Conservation (phyloP, 2,797 vertebrate genomes). For the Arnoldichthys spilopterus region DNA sequence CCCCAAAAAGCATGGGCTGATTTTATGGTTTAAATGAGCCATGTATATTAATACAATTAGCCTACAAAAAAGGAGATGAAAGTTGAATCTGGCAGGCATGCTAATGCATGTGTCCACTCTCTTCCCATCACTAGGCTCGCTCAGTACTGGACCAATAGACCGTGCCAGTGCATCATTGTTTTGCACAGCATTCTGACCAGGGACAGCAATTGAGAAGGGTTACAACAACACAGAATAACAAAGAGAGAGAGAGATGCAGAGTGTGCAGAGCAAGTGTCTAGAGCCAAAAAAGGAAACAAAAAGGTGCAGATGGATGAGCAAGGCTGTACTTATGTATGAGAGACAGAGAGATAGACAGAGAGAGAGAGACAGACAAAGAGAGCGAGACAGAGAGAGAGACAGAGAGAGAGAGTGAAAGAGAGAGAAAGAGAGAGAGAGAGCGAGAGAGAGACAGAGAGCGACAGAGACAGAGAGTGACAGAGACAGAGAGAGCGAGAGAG, state of each 20-base stretch:
- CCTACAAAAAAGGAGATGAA: constrained; percentile 37
- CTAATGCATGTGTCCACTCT: constrained; percentile 25
- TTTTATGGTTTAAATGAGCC: constrained; percentile 55
- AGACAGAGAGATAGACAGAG: constrained; percentile 12
- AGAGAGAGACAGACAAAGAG: constrained; percentile 16
- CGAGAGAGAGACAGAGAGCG: too few species aligned
- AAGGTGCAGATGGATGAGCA: neutral
- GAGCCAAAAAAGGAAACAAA: neutral
- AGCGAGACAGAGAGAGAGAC: constrained; percentile 21
- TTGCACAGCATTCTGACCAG: neutral
- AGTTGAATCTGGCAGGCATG: constrained; percentile 28
- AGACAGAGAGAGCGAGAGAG: neutral
- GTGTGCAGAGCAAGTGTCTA: neutral
- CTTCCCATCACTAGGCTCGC: constrained; percentile 24
- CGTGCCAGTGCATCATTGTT: constrained; percentile 4
- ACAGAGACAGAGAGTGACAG: too few species aligned
- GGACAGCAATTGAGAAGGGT: neutral
- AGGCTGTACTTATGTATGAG: neutral
- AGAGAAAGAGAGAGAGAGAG: too few species aligned
- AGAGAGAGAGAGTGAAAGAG: constrained; percentile 21
- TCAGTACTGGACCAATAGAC: neutral
- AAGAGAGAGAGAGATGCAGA: constrained; percentile 7
- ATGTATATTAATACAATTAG: constrained; percentile 51
- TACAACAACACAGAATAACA: neutral
- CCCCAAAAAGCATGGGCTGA: constrained; percentile 28